Evolutionary conservation across 2,797 vertebrate genomes (phyloP), one percentile per base, ranked within the genome.

Genomic region (Tympanoctomys barrerae): DNA sequence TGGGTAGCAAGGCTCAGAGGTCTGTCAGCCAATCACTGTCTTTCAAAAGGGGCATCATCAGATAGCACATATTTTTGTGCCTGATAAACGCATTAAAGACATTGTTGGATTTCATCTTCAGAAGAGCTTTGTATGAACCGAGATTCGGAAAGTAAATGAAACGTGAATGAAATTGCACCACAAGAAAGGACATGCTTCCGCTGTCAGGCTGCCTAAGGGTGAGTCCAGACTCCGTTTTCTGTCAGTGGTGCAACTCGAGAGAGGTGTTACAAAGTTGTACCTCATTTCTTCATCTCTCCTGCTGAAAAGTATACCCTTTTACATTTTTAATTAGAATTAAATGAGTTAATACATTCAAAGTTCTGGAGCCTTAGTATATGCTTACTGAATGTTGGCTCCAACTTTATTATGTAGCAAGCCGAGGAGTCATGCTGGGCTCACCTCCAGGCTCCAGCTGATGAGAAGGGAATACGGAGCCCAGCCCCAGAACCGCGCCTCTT

Each of bases 61-160:
- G 46, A 92, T 13, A 59, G 26, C 31, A 52, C 7, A 54, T 10
- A 31, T 28, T 57, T 2, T 49, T 83, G 49, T 75, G 2, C 13
- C n/a, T 59, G 14, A 57, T 62, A 82, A 90, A 70, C 52, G 13
- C 18, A 79, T 49, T 68, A 46, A 61, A 49, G 28, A 54, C 18
- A 0, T 19, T 64, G 33, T 49, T 26, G 59, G n/a, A 73, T 71
- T 94, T 87, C 18, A 54, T 77, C 8, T 79, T 42, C 54, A 83
- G 5, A 81, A n/a, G 33, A 66, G 31, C 33, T 79, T 42, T 77
- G 2, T 71, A 54, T 16, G 31, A 77, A 70, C 12, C n/a, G 33
- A 84, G 22, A 70, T 42, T 83, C 21, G 66, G 31, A 42, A n/a
- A 89, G 12, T 62, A 87, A 71, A 64, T 87, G 33, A 84, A 80